Evolutionary conservation across 2,888 invertebrate species (phyloP), one percentile per base, ranked within the genome.

Genomic region (Heliconius aoede): DNA sequence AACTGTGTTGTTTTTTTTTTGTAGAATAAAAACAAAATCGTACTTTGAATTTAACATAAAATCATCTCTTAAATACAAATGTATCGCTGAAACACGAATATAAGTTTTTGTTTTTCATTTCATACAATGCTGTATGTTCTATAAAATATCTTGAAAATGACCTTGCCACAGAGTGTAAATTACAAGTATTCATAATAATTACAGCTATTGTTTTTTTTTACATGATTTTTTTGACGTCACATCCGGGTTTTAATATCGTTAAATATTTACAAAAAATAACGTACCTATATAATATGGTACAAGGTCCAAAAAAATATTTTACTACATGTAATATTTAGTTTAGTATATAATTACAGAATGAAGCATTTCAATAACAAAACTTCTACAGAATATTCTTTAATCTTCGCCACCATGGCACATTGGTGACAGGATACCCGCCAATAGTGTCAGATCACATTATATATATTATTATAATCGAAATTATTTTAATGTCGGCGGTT

Each of bases 151-250:
- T 69, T 55, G 24, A 55, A 55, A 32, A 15, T 28, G 55, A 69
- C 69, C 69, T 69, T 55, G 69, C 69, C 24, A 69, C 51, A n/a
- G 55, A 32, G 28, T 30, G n/a, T 32, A 55, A 55, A 69, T 69
- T 55, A 55, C 30, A 55, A 69, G 51, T 24, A 65, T 32, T 69
- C 55, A 55, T 32, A 28, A 15, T 69, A 24, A 30, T 69, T 69
- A 55, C 69, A 24, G 55, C n/a, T 55, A 55, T 55, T 55, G 55
- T 55, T 69, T 30, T 46, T 65, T 32, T 68, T 30, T 69, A 32
- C 30, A 51, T 32, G 51, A 51, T 32, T n/a, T 69, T 51, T 51
- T 30, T 15, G 51, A 30, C 55, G 55, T 69, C 55, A 4, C 30
- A 32, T 69, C 55, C 69, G 30, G 69, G 51, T 55, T 30, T 69